A percentile compares a stretch with the other conserved stretches of the same genome.
These are phyloP conservation scores for Cantharis lateralis DNA, from an alignment of 2,888 invertebrate genomes.

Conservation along the genomic window DNA sequence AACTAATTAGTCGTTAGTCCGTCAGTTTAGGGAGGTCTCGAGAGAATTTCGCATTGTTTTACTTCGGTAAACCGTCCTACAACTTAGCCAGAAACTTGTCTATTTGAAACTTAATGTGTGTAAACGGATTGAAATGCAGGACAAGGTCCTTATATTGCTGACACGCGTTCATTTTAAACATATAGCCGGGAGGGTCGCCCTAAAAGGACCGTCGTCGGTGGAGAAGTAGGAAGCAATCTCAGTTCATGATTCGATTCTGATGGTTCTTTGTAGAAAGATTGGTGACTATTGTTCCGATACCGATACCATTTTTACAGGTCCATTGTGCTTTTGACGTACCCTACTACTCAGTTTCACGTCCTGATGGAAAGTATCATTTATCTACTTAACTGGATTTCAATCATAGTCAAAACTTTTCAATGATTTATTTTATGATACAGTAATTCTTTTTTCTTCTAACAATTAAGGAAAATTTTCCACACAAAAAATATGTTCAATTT, in stretches of 20 bases:
- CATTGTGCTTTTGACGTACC: conserved; percentile 39
- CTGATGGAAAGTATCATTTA: conserved; percentile 43
- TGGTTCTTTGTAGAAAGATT: conserved; percentile 42
- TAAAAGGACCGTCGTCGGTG: not conserved
- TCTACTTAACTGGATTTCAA: conserved; percentile 50
- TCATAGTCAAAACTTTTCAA: conserved; percentile 44
- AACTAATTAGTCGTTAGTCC: conserved; percentile 40
- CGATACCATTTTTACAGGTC: conserved; percentile 42
- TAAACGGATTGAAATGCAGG: conserved; percentile 27
- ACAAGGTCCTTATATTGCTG: conserved; percentile 20
- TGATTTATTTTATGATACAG: conserved; percentile 38
- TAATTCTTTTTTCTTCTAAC: conserved; percentile 13
- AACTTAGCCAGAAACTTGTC: conserved; percentile 21
- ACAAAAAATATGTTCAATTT: conserved; percentile 27
- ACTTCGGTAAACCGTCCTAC: conserved; percentile 22
- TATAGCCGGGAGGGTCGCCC: conserved; percentile 3
- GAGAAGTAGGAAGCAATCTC: conserved; percentile 21
- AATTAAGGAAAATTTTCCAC: conserved; percentile 26
- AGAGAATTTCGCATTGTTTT: conserved; percentile 28
- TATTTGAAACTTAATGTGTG: conserved; percentile 26
- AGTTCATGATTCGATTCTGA: conserved; percentile 43
- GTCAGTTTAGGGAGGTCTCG: conserved; percentile 34
- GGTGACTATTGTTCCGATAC: conserved; percentile 41
- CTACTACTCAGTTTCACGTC: conserved; percentile 23
- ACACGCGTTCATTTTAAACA: conserved; percentile 19